Conservation (phyloP, 2,797 vertebrate species). For the Peromyscus eremicus region DNA sequence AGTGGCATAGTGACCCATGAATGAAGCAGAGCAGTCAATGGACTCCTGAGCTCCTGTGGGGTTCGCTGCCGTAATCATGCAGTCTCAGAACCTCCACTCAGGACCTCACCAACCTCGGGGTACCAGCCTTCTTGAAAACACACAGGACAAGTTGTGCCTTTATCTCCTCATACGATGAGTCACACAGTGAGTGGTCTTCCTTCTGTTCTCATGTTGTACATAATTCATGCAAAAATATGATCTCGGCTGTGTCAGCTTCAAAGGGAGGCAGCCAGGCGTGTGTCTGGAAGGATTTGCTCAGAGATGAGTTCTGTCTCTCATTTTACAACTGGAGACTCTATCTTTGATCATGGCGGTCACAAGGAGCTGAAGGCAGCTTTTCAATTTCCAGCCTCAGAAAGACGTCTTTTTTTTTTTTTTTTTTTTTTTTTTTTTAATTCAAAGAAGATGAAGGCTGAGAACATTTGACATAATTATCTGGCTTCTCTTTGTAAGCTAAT, state of each 20-base stretch:
- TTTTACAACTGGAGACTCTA: conserved; percentile 64
- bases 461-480: conserved; percentile 56
- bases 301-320: conserved; percentile 71
- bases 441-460: conserved; percentile 36
- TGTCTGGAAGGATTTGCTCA: conserved; percentile 71
- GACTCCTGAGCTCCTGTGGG: background rate
- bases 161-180: conserved; percentile 38
- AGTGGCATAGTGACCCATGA: background rate
- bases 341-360: conserved; percentile 73
- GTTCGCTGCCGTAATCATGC: background rate
- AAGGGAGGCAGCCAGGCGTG: conserved; percentile 67
- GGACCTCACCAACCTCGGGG: background rate
- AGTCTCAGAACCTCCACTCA: background rate
- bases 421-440: background rate
- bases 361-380: conserved; percentile 59
- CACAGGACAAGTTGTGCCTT: conserved; percentile 51
- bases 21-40: background rate
- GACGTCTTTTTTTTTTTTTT: conserved; percentile 14
- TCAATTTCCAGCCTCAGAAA: conserved; percentile 55
- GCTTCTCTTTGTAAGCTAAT: conserved; percentile 66
- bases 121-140: conserved; percentile 45
- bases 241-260: conserved; percentile 74
- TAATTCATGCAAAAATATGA: conserved; percentile 77
- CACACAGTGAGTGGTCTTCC: conserved; percentile 68
- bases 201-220: conserved; percentile 53